Conservation (phyloP, 2,888 invertebrate species). For the Lasioglossum marginatum region DNA sequence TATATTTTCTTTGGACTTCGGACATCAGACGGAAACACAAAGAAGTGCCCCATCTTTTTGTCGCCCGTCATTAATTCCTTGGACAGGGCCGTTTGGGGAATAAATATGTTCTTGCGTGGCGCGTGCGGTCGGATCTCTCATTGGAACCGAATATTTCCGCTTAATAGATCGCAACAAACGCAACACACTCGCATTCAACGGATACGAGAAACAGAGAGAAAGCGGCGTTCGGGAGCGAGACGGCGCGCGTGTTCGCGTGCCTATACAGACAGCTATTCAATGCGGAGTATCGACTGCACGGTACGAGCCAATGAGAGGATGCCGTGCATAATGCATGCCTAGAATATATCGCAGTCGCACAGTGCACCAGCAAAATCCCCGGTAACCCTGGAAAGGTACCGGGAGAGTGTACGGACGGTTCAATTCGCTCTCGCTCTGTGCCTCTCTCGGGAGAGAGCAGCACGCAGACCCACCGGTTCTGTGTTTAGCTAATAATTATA, state of each 20-base stretch:
- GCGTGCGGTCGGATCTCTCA: constrained; percentile 25
- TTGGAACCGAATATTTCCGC: constrained; percentile 73
- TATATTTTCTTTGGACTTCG: no score
- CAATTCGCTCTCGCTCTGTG: not conserved
- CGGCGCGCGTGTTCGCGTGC: constrained; percentile 36
- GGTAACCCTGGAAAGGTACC: constrained; percentile 49
- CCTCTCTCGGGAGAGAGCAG: constrained; percentile 3
- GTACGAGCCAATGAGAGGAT: constrained; percentile 76
- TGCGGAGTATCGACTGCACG: constrained; percentile 76
- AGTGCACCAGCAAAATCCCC: constrained; percentile 55
- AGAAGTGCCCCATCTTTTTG: not conserved
- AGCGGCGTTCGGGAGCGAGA: not conserved
- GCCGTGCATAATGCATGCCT: constrained; percentile 77
- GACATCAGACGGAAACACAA: no score
- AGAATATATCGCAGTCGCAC: constrained; percentile 75
- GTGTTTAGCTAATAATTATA: constrained; percentile 78
- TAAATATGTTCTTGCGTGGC: constrained; percentile 20
- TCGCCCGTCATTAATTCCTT: not conserved
- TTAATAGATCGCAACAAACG: constrained; percentile 79
- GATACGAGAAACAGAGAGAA: constrained; percentile 20
- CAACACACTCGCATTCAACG: constrained; percentile 46
- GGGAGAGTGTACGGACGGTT: constrained; percentile 11
- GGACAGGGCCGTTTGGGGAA: not conserved
- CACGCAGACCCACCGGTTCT: constrained; percentile 41
- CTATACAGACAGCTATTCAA: constrained; percentile 75